phyloP scores from a whole-genome alignment of 2,797 vertebrate species.

The Tapirus indicus region DNA sequence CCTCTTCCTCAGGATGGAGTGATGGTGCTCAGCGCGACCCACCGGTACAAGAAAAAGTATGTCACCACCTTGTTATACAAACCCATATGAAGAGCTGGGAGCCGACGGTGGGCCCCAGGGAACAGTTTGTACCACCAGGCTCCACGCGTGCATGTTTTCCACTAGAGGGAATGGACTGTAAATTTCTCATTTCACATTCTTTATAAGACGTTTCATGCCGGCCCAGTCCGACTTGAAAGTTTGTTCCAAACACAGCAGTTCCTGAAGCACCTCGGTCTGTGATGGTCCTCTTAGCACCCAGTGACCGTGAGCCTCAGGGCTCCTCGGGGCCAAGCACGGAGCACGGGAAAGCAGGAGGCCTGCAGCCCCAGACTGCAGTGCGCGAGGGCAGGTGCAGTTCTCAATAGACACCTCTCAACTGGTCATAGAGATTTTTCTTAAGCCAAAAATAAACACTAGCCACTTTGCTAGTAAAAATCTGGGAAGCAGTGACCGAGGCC shows the following conservation, averaged over 20 bases:
- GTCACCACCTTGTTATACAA: constrained; percentile 99
- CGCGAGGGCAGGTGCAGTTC: accelerated
- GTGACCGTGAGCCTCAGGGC: background rate
- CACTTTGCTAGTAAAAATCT: background rate
- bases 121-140: background rate
- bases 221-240: constrained; percentile 73
- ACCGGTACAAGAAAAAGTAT: constrained; percentile 98
- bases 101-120: constrained; percentile 59
- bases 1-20: constrained; percentile 94
- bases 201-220: constrained; percentile 75
- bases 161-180: constrained; percentile 71
- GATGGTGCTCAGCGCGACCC: constrained; percentile 98
- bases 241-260: constrained; percentile 76
- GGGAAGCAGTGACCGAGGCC: background rate
- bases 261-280: background rate
- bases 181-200: constrained; percentile 65
- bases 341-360: accelerated
- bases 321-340: background rate
- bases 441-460: constrained; percentile 24
- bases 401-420: background rate
- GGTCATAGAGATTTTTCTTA: background rate
- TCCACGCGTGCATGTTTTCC: constrained; percentile 72
- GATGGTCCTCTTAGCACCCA: background rate
- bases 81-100: constrained; percentile 92
- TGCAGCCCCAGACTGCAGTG: accelerated